These are phyloP conservation scores for Lycaena phlaeas DNA, from an alignment of 2,888 invertebrate species.

Conservation along the genomic window DNA sequence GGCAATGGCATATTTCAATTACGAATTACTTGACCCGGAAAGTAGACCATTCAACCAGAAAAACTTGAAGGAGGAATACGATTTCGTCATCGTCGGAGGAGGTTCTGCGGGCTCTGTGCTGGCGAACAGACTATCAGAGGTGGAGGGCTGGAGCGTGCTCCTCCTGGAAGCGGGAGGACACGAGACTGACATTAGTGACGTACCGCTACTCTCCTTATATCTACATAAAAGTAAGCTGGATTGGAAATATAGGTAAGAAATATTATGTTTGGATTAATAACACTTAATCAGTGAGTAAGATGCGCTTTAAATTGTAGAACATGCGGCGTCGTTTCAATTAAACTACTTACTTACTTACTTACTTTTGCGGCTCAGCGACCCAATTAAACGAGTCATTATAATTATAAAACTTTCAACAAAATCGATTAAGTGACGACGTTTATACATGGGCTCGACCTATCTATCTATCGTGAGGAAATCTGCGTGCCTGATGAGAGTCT, in stretches of 20 bases:
- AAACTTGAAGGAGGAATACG: conserved; percentile 79
- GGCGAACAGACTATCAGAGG: conserved; percentile 85
- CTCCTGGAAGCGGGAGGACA: conserved; percentile 90
- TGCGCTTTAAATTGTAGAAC: too few species aligned
- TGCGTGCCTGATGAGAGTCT: too few species aligned
- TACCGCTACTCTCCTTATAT: conserved; percentile 88
- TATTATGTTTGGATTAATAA: too few species aligned
- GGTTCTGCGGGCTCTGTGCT: conserved; percentile 90
- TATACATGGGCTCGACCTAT: too few species aligned
- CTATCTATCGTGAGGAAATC: too few species aligned
- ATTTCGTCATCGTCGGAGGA: conserved; percentile 87
- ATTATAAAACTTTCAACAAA: too few species aligned
- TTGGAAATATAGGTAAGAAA: conserved; percentile 86
- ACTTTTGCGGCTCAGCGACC: too few species aligned
- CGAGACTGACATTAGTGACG: conserved; percentile 89
- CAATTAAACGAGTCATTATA: too few species aligned
- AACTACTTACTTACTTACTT: too few species aligned
- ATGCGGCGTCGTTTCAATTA: too few species aligned
- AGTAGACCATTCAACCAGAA: conserved; percentile 82
- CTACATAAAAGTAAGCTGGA: conserved; percentile 92
- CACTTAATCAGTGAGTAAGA: too few species aligned
- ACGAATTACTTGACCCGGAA: conserved; percentile 89
- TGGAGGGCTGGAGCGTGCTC: conserved; percentile 84
- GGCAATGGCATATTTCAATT: conserved; percentile 86
- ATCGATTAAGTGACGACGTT: too few species aligned